Evolutionary conservation across 2,113 vertebrate genomes (phyloP).

Genomic region (Petrocephalus microphthalmus): DNA sequence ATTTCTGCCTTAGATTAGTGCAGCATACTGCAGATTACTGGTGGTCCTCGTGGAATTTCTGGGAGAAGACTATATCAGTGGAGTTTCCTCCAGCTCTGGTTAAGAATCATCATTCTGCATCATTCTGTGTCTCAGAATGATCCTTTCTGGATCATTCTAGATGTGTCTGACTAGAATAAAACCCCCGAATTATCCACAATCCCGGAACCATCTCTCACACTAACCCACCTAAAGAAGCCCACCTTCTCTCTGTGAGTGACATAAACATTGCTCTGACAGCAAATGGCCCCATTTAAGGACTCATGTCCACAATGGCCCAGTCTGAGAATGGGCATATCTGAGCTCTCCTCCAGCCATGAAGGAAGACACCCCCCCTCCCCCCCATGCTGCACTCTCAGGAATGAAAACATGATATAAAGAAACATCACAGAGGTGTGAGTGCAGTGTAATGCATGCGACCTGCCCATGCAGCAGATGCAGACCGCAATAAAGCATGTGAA

Average conservation of each 20-base stretch:
- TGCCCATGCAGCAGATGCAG: conserved; percentile 56
- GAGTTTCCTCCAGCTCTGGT: background rate
- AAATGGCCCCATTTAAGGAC: conserved; percentile 34
- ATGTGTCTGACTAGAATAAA: background rate
- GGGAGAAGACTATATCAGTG: background rate
- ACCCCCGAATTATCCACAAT: background rate
- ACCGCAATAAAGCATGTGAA: conserved; percentile 57
- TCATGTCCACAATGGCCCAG: conserved; percentile 30
- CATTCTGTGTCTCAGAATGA: background rate
- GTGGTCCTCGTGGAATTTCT: background rate
- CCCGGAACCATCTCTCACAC: background rate
- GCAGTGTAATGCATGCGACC: conserved; percentile 57
- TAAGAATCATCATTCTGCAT: background rate
- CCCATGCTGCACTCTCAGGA: background rate
- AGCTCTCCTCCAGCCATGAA: background rate
- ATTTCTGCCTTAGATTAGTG: background rate
- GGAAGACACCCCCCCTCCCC: background rate
- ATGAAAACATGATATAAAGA: background rate
- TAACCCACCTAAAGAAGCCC: background rate
- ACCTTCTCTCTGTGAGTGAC: background rate
- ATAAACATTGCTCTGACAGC: conserved; percentile 22
- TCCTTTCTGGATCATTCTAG: background rate
- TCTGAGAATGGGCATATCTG: background rate
- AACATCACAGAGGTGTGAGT: background rate
- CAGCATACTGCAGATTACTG: background rate